These are phyloP conservation scores for Stictonetta naevosa DNA, from an alignment of 2,113 vertebrate genomes.

Conservation along the genomic window DNA sequence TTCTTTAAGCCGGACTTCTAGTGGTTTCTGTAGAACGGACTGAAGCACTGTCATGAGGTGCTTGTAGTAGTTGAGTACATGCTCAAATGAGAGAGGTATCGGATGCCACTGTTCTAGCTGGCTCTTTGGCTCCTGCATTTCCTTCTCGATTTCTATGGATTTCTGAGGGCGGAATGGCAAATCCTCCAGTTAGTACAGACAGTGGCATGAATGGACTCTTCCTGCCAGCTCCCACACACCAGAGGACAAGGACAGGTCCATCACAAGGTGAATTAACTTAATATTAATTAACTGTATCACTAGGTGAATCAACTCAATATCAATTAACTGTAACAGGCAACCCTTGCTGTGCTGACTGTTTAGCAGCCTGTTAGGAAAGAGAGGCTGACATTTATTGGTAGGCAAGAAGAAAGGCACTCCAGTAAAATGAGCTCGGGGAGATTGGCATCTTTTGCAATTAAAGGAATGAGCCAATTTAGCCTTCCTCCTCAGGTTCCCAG, in stretches of 20 bases:
- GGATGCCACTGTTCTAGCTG: conserved; percentile 67
- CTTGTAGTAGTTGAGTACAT: conserved; percentile 65
- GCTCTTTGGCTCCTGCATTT: conserved; percentile 44
- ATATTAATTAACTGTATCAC: too few relatives aligned
- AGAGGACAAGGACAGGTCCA: background rate
- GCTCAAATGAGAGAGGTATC: conserved; percentile 67
- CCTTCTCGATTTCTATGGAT: conserved; percentile 29
- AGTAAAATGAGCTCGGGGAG: background rate
- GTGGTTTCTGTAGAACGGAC: conserved; percentile 58
- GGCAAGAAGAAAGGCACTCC: background rate
- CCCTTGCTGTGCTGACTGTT: background rate
- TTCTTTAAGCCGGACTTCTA: conserved; percentile 68
- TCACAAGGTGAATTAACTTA: background rate
- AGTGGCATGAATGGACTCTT: background rate
- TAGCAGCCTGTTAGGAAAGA: background rate
- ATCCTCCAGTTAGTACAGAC: background rate
- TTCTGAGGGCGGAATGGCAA: conserved; percentile 35
- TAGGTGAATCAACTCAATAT: background rate
- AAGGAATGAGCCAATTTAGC: background rate
- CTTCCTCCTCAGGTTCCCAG: background rate
- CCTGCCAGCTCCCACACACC: background rate
- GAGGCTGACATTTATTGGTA: background rate
- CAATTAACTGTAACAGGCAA: background rate
- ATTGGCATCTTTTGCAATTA: background rate
- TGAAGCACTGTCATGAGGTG: conserved; percentile 44